Conservation (phyloP, 2,113 vertebrate species). For the Nymphicus hollandicus region DNA sequence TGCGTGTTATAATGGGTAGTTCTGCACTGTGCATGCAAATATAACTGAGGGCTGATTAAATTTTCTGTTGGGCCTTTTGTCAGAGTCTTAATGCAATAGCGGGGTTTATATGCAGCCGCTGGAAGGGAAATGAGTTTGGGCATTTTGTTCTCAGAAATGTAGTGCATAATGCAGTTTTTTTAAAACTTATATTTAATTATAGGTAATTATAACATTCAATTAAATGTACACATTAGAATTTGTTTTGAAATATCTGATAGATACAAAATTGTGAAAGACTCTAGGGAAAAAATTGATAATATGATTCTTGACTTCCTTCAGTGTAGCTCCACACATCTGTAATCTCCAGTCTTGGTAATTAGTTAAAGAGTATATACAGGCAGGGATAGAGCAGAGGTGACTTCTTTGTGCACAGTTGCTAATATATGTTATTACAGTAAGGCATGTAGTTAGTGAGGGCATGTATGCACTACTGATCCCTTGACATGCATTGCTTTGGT, state of each 20-base stretch:
- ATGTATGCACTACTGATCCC: accelerated
- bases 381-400: background rate
- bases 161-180: background rate
- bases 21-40: background rate
- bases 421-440: background rate
- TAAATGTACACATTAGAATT: background rate
- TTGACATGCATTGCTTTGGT: background rate
- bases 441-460: background rate
- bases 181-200: background rate
- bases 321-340: background rate
- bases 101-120: background rate
- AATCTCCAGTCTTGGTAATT: background rate
- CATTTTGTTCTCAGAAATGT: background rate
- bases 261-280: background rate
- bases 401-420: background rate
- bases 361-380: background rate
- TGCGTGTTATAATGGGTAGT: background rate
- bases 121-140: background rate
- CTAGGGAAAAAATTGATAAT: background rate
- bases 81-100: background rate
- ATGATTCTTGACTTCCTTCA: accelerated
- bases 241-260: background rate
- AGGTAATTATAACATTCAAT: background rate
- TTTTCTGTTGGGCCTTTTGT: background rate
- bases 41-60: background rate